Percentiles rank a stretch among this genome's conserved stretches.
Evolutionary conservation across 2,888 invertebrate genomes (phyloP).

Genomic region (Hirtodrosophila alboralis): DNA sequence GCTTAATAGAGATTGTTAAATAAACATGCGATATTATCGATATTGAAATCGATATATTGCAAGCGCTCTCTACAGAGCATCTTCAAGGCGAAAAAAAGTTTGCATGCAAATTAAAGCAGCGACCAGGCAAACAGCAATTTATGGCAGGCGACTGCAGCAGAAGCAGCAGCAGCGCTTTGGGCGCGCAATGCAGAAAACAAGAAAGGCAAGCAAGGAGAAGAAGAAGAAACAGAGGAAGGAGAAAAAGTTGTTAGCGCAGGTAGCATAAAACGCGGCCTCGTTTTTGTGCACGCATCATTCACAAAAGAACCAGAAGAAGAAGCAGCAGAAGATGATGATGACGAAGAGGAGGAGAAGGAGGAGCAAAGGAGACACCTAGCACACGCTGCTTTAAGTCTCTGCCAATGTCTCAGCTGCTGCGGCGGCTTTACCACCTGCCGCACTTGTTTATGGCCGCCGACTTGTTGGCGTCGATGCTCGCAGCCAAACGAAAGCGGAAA

Average conservation of each 20-base stretch:
- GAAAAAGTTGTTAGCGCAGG: conserved; percentile 22
- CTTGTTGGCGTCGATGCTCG: conserved; percentile 64
- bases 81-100: conserved; percentile 31
- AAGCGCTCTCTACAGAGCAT: no score
- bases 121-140: conserved; percentile 63
- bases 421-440: conserved; percentile 66
- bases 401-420: neutral
- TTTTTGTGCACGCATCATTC: conserved; percentile 55
- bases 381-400: neutral
- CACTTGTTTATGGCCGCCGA: conserved; percentile 69
- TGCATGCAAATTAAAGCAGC: conserved; percentile 71
- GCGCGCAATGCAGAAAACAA: conserved; percentile 1
- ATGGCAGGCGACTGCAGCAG: conserved; percentile 34
- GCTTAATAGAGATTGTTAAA: neutral
- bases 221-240: conserved; percentile 11
- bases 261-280: conserved; percentile 37
- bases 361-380: conserved; percentile 12
- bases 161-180: no score
- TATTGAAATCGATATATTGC: no score
- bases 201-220: conserved; percentile 10
- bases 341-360: neutral
- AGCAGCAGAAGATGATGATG: neutral
- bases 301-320: conserved; percentile 15
- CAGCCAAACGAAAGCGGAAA: conserved; percentile 60
- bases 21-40: no score